phyloP scores from a whole-genome alignment of 2,113 vertebrate species.

The Rhinichthys klamathensis region DNA sequence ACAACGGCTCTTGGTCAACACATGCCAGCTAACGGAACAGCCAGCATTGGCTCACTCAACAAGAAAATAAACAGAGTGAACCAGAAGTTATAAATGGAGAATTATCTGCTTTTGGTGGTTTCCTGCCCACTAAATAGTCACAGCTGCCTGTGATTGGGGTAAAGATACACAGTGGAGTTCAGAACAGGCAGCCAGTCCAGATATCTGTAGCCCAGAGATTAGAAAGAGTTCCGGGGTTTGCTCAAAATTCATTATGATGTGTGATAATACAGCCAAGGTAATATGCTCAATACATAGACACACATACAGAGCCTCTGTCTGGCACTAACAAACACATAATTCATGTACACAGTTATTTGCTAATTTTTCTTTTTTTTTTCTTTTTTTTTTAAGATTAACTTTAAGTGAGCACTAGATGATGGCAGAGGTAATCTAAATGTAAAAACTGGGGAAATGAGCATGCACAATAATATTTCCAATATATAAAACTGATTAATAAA shows the following conservation, averaged over 20 bases:
- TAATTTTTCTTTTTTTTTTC: no score
- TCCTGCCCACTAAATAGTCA: constrained; percentile 38
- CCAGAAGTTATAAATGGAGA: constrained; percentile 70
- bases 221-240: neutral
- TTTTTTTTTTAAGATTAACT: no score
- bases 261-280: neutral
- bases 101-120: constrained; percentile 64
- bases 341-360: neutral
- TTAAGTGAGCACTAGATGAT: no score
- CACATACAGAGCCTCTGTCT: neutral
- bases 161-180: constrained; percentile 17
- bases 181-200: constrained; percentile 6
- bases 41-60: constrained; percentile 58
- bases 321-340: neutral
- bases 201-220: constrained; percentile 8
- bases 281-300: neutral
- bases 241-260: constrained; percentile 8
- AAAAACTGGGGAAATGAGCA: no score
- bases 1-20: constrained; percentile 63
- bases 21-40: constrained; percentile 50
- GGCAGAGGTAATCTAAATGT: no score
- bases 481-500: neutral
- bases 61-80: constrained; percentile 65
- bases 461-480: no score
- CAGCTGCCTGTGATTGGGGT: constrained; percentile 14